phyloP scores from a whole-genome alignment of 2,797 vertebrate genomes.

The Salarias fasciatus region DNA sequence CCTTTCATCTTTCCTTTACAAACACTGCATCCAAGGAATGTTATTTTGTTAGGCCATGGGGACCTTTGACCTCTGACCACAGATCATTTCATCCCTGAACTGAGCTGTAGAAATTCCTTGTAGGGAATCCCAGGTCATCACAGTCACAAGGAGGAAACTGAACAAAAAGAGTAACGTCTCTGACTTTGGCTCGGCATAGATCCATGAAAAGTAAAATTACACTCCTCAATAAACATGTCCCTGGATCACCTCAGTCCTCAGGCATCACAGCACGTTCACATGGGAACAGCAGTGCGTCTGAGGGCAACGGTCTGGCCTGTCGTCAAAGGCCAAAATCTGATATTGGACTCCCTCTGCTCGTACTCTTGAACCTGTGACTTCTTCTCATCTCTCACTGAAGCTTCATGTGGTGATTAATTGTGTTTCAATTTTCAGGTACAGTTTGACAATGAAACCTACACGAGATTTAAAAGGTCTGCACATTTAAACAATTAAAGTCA shows the following conservation, averaged over 20 bases:
- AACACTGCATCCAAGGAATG: too few relatives aligned
- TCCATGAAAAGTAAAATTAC: too few relatives aligned
- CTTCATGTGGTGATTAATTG: neutral
- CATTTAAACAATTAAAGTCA: constrained; percentile 73
- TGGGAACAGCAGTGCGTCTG: constrained; percentile 13
- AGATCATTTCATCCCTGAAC: too few relatives aligned
- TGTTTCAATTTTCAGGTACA: neutral
- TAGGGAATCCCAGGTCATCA: too few relatives aligned
- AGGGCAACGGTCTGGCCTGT: constrained; percentile 1
- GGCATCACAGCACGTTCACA: neutral
- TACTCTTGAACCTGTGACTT: too few relatives aligned
- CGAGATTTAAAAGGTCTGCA: constrained; percentile 54
- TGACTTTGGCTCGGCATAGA: too few relatives aligned
- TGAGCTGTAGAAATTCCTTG: too few relatives aligned
- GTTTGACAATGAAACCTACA: constrained; percentile 16
- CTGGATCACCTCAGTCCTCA: constrained; percentile 18
- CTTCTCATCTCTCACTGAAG: neutral
- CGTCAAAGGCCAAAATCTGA: constrained; percentile 5
- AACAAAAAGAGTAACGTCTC: too few relatives aligned
- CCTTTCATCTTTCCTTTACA: too few relatives aligned
- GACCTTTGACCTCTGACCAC: too few relatives aligned
- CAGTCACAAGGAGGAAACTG: too few relatives aligned
- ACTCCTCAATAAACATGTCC: constrained; percentile 38
- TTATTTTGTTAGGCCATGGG: too few relatives aligned
- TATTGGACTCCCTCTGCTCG: constrained; percentile 17